Evolutionary conservation across 64 coral and sea anemone genomes (phyloP), one percentile per base, ranked within the genome.

Genomic region (Pocillopora damicornis): DNA sequence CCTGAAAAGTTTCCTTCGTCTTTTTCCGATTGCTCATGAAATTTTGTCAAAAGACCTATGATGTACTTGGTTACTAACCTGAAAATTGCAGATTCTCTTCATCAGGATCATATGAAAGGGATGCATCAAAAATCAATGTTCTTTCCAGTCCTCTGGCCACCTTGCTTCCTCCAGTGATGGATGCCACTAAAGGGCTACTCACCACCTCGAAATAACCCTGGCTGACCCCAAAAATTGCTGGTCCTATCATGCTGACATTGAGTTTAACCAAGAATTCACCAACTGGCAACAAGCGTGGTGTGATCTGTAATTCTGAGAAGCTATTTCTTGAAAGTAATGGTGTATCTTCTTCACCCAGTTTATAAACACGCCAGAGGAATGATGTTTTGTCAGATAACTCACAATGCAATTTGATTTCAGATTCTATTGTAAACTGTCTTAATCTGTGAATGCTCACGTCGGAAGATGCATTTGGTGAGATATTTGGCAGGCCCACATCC

Each of bases 71-170:
- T 51, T 51, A 51, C 42, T 51, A 51, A 78, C 76, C 23, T 78
- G 51, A 78, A n/a, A 23, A 78, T 18, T 59, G 76, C 51, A 59
- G 76, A 59, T 59, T 59, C 22, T 59, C 45, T 2, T 59, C 75
- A 76, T 76, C 75, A 38, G 75, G 75, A 17, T 76, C 75, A 76
- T 76, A 76, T 56, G 75, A 76, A 16, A 76, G 38, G 75, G 75
- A 76, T 45, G 75, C 75, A 76, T 76, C 26, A 76, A 76, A 76
- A 38, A 51, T 37, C 36, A 76, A 51, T 15, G 35, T 76, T 51
- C 36, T 38, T 2, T 76, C 45, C 36, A 76, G 45, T 76, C 75
- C 75, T 76, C 36, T 76, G 2, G 20, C 75, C 36, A 76, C 75
- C 75, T 76, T 76, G 36, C 13, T 76, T 45, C 75, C 75, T 51